phyloP scores from a whole-genome alignment of 1,140 invertebrate genomes.

The Scaptodrosophila lebanonensis region DNA sequence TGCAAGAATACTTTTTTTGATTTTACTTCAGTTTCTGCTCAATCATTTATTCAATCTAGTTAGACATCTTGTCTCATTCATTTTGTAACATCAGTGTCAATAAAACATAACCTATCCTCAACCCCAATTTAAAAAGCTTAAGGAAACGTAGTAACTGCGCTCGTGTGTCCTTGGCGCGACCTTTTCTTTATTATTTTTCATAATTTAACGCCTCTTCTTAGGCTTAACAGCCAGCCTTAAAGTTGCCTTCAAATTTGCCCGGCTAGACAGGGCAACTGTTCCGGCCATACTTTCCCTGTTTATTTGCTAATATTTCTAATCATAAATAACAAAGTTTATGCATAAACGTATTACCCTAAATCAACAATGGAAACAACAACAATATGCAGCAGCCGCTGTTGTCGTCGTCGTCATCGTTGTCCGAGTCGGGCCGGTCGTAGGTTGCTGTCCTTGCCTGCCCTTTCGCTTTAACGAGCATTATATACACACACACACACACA shows the following conservation, averaged over 20 bases:
- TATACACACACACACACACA: not conserved
- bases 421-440: not conserved
- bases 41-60: conserved; percentile 75
- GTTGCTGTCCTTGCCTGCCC: conserved; percentile 18
- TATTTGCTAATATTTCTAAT: conserved; percentile 61
- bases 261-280: conserved; percentile 8
- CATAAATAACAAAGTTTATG: conserved; percentile 74
- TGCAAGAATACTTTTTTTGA: too few species aligned
- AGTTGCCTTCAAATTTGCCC: conserved; percentile 8
- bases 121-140: too few species aligned
- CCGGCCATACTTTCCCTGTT: conserved; percentile 5
- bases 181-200: conserved; percentile 62
- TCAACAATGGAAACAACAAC: conserved; percentile 42
- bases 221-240: conserved; percentile 19
- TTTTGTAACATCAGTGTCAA: conserved; percentile 60
- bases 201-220: conserved; percentile 53
- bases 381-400: not conserved
- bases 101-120: not conserved
- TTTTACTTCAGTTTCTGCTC: conserved; percentile 46
- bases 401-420: too few species aligned
- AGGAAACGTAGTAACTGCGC: too few species aligned
- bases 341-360: conserved; percentile 71
- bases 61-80: conserved; percentile 69
- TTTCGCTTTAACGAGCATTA: conserved; percentile 6
- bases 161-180: conserved; percentile 46